These are phyloP conservation scores for Fregata magnificens DNA, from an alignment of 2,113 vertebrate species.

Conservation along the genomic window DNA sequence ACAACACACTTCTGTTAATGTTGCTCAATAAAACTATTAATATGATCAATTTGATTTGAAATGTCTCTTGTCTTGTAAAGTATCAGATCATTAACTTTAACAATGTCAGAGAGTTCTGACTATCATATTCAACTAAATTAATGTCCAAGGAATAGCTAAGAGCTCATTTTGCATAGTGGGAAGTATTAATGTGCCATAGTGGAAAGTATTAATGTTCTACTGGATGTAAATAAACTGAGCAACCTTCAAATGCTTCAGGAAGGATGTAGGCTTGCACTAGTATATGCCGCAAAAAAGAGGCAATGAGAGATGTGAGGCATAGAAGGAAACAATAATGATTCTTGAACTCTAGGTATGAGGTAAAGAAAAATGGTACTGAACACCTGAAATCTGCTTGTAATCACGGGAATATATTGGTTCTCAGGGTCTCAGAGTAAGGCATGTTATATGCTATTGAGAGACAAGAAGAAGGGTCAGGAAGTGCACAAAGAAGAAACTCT, in stretches of 20 bases:
- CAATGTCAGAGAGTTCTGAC: constrained; percentile 38
- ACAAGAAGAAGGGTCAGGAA: not conserved
- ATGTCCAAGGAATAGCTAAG: constrained; percentile 51
- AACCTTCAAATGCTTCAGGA: constrained; percentile 18
- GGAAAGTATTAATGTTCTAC: constrained; percentile 22
- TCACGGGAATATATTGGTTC: not conserved
- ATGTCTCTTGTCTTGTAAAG: constrained; percentile 64
- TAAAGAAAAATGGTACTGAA: not conserved
- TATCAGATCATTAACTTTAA: constrained; percentile 68
- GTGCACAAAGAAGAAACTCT: not conserved
- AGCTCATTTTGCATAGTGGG: constrained; percentile 19
- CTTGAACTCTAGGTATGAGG: not conserved
- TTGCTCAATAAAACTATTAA: constrained; percentile 70
- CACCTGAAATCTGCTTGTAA: not conserved
- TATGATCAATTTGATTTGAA: constrained; percentile 64
- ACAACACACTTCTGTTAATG: constrained; percentile 44
- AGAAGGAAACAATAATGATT: not conserved
- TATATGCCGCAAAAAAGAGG: not conserved
- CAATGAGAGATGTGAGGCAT: not conserved
- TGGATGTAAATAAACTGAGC: constrained; percentile 31
- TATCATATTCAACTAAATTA: constrained; percentile 55
- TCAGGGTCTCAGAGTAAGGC: not conserved
- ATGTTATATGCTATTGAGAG: not conserved
- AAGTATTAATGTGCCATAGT: constrained; percentile 16
- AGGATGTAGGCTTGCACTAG: not conserved